Percentiles rank a stretch among this genome's conserved stretches.
phyloP scores from a whole-genome alignment of 2,113 vertebrate species.

The Pterocles gutturalis region DNA sequence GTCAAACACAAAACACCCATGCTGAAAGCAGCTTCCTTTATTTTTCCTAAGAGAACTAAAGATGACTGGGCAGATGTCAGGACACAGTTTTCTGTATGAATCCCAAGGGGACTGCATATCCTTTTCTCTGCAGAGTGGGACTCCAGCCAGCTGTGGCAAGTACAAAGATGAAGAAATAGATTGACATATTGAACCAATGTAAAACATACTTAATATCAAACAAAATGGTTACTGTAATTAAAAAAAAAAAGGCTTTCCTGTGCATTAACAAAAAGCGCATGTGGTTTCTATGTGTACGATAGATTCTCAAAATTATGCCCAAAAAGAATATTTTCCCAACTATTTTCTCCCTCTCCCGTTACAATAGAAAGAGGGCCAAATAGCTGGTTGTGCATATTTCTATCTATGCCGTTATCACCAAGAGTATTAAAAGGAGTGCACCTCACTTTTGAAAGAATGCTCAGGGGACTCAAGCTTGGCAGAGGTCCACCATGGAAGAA shows the following conservation, averaged over 20 bases:
- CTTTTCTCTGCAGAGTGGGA: not conserved
- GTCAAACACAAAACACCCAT: not conserved
- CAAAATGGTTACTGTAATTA: not conserved
- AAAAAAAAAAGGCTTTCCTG: not conserved
- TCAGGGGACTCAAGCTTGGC: not conserved
- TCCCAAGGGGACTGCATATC: not conserved
- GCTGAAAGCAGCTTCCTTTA: slow-evolving; percentile 4
- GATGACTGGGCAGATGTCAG: not conserved
- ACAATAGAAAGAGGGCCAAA: not conserved
- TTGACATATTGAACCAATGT: slow-evolving; percentile 13
- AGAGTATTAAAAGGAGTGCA: not conserved
- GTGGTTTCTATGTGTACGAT: not conserved
- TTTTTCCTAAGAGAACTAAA: not conserved
- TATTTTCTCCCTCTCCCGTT: not conserved
- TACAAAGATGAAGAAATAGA: slow-evolving; percentile 17
- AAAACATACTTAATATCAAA: slow-evolving; percentile 14
- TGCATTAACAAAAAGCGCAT: not conserved
- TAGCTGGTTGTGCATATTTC: not conserved
- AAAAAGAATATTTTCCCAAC: not conserved
- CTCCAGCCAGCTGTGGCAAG: slow-evolving; percentile 5
- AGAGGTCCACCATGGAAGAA: not conserved
- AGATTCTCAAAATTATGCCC: not conserved
- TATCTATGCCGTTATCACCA: not conserved
- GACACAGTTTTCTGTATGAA: not conserved
- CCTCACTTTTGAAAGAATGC: not conserved